phyloP scores from a whole-genome alignment of 2,888 invertebrate species.

The Horisme vitalbata region DNA sequence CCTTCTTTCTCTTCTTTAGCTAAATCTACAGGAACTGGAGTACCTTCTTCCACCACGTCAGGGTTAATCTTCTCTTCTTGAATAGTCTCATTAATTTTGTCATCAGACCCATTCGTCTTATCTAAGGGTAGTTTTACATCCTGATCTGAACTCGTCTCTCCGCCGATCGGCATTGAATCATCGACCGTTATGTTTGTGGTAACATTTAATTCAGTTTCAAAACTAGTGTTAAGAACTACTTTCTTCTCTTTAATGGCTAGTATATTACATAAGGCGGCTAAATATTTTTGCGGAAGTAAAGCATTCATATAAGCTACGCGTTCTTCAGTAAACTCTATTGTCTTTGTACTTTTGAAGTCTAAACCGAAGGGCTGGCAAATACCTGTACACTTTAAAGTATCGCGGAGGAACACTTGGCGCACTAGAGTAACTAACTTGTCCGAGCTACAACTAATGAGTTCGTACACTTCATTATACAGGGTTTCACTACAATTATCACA shows the following conservation, averaged over 20 bases:
- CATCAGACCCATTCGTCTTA: constrained; percentile 59
- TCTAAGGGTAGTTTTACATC: constrained; percentile 62
- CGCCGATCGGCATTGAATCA: constrained; percentile 57
- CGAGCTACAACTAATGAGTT: constrained; percentile 88
- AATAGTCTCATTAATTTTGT: constrained; percentile 59
- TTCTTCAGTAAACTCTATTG: constrained; percentile 72
- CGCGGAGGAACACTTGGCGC: constrained; percentile 82
- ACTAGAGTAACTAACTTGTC: constrained; percentile 84
- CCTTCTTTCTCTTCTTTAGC: constrained; percentile 55
- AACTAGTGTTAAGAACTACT: constrained; percentile 85
- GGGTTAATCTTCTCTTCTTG: constrained; percentile 55
- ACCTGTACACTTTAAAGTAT: constrained; percentile 84
- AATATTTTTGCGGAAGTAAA: constrained; percentile 85
- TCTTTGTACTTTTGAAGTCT: constrained; percentile 83
- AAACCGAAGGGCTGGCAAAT: constrained; percentile 85
- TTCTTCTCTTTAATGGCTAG: constrained; percentile 86
- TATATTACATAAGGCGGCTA: constrained; percentile 91
- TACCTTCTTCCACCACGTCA: constrained; percentile 49
- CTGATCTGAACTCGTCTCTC: constrained; percentile 63
- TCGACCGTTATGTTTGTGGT: constrained; percentile 73
- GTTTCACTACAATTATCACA: constrained; percentile 89
- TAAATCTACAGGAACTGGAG: constrained; percentile 51
- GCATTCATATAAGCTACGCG: constrained; percentile 84
- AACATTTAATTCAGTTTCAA: constrained; percentile 76
- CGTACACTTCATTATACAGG: constrained; percentile 87